Conservation (phyloP, 2,113 vertebrate species). For the Orientallactaga bullata region DNA sequence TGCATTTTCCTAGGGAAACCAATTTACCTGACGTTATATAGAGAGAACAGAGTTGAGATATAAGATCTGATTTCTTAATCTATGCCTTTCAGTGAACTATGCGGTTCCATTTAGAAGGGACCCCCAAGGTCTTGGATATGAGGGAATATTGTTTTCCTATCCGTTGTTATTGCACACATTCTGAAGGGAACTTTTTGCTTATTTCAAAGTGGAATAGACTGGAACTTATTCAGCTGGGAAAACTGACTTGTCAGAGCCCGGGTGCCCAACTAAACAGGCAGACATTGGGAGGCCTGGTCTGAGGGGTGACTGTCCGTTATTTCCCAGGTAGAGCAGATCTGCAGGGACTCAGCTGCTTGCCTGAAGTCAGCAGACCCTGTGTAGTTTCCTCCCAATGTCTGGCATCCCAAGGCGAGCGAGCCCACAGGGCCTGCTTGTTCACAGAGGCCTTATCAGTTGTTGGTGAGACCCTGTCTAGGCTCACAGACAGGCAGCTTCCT, state of each 20-base stretch:
- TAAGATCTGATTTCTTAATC: neutral
- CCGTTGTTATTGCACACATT: neutral
- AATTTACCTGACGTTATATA: neutral
- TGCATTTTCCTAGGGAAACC: conserved; percentile 44
- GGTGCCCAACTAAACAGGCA: neutral
- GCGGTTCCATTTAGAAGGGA: neutral
- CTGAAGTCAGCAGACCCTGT: neutral
- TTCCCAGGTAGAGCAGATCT: neutral
- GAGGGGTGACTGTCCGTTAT: neutral
- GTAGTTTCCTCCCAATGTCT: conserved; percentile 73
- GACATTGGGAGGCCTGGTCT: neutral
- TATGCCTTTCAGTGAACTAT: neutral
- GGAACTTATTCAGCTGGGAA: neutral
- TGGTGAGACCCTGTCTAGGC: conserved; percentile 91
- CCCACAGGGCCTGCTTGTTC: conserved; percentile 85
- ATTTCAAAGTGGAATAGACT: neutral
- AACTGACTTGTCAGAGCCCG: accelerated
- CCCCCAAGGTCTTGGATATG: neutral
- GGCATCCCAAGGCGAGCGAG: conserved; percentile 86
- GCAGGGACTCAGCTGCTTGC: neutral
- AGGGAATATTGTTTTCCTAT: neutral
- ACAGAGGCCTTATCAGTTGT: conserved; percentile 92
- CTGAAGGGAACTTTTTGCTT: neutral
- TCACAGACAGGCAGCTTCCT: conserved; percentile 92
- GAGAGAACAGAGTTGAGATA: neutral